These are phyloP conservation scores for Hyles vespertilio DNA, from an alignment of 1,140 invertebrate species.

Conservation along the genomic window DNA sequence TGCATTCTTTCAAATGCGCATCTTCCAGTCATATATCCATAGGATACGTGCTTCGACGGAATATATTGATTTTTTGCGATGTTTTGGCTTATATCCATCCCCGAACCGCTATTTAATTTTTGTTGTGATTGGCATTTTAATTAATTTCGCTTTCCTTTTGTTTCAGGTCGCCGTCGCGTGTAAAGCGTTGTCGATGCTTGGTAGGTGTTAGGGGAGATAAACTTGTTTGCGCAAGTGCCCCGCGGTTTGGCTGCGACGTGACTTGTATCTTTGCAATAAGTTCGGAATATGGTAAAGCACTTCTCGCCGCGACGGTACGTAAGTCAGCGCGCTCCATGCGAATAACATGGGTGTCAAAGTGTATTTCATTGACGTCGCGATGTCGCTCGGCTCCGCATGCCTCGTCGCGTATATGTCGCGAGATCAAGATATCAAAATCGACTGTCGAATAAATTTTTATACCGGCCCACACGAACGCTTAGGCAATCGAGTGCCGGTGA, in stretches of 20 bases:
- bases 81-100: not conserved
- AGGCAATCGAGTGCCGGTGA: conserved; percentile 71
- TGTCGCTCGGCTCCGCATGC: conserved; percentile 30
- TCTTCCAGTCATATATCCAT: conserved; percentile 2
- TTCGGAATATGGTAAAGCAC: conserved; percentile 1
- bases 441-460: conserved; percentile 70
- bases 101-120: conserved; percentile 22
- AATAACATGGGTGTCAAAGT: conserved; percentile 1
- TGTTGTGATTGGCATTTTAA: conserved; percentile 68
- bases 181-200: conserved; percentile 46
- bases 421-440: conserved; percentile 69
- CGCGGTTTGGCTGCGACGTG: not conserved
- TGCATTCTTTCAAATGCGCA: conserved; percentile 21
- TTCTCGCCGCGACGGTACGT: conserved; percentile 4
- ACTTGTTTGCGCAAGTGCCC: conserved; percentile 8
- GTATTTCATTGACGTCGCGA: conserved; percentile 4
- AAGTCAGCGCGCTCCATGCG: conserved; percentile 35
- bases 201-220: conserved; percentile 44
- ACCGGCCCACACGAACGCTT: conserved; percentile 68
- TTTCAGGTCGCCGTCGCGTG: conserved; percentile 73
- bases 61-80: too few species aligned
- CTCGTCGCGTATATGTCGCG: conserved; percentile 37
- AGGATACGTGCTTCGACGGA: too few species aligned
- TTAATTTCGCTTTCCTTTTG: conserved; percentile 77
- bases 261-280: not conserved